These are phyloP conservation scores for Cotesia vestalis DNA, from an alignment of 1,140 invertebrate genomes.

Conservation along the genomic window DNA sequence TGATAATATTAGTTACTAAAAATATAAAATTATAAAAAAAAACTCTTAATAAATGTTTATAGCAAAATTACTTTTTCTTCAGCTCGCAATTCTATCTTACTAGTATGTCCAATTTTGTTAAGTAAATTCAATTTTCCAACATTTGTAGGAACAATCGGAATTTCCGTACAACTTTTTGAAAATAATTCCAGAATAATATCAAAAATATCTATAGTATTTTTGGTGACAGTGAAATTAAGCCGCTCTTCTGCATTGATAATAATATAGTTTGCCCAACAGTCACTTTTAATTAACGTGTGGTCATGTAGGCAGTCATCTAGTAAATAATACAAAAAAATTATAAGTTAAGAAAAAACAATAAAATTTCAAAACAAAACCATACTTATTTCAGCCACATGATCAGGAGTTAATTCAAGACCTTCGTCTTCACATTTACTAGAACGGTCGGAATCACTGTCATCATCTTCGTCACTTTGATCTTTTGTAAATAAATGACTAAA, in stretches of 20 bases:
- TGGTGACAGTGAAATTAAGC: slow-evolving; percentile 77
- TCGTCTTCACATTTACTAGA: slow-evolving; percentile 73
- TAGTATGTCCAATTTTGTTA: slow-evolving; percentile 57
- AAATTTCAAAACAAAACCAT: not conserved
- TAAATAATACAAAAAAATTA: not conserved
- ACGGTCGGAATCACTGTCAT: slow-evolving; percentile 76
- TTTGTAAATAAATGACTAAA: slow-evolving; percentile 81
- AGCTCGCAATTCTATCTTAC: slow-evolving; percentile 54
- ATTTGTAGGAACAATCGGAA: slow-evolving; percentile 53
- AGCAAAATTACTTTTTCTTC: slow-evolving; percentile 48
- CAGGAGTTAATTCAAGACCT: slow-evolving; percentile 55
- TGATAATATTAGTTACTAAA: not conserved
- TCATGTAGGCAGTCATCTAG: slow-evolving; percentile 60
- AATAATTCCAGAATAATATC: slow-evolving; percentile 70
- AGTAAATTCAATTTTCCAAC: slow-evolving; percentile 53
- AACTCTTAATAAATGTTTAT: slow-evolving; percentile 15
- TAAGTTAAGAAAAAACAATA: too few species aligned
- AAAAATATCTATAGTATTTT: slow-evolving; percentile 61
- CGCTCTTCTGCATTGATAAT: slow-evolving; percentile 74
- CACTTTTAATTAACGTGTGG: slow-evolving; percentile 61
- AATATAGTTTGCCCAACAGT: slow-evolving; percentile 72
- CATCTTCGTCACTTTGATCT: slow-evolving; percentile 76
- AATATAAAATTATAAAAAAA: slow-evolving; percentile 20
- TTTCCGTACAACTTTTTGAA: slow-evolving; percentile 53
- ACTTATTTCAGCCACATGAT: slow-evolving; percentile 49